Base-by-base conservation (phyloP, 1,140 invertebrate genomes). In the Tigriopus japonicus region DNA sequence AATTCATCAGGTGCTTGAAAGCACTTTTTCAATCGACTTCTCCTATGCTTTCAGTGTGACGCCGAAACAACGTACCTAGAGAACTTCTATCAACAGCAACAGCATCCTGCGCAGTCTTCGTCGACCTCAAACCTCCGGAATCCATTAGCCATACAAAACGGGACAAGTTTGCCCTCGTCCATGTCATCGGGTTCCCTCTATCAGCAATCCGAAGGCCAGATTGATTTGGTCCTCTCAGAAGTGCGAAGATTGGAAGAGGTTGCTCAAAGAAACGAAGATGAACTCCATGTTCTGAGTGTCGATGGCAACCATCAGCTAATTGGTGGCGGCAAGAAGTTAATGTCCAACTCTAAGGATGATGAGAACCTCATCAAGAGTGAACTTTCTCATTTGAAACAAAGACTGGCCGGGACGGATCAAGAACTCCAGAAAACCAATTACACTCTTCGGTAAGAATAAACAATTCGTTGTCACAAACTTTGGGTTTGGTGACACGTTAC, bases 401-500 rank as follows among this genome's bases (percentile, higher is more conserved):
- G 55, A 42, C 41, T 58, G 17, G 55, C 41, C 15, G 55, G 55
- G 10, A 42, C 55, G n/a, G 55, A 58, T 58, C 55, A 58, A 58
- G 55, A 58, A 41, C 55, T 58, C 10, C 55, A 58, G 21, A 58
- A 58, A 42, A 58, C 55, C 12, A 58, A 58, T 58, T 15, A 23
- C 13, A 58, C 55, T 23, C 40, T 58, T 6, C 49, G 53, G 45
- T 49, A 6, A 49, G n/a, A 3, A 6, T 49, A 6, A 15, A 49
- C 12, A 12, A 21, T 6, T n/a, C 28, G 3, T 35, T 35, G 28
- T 35, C 3, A 9, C 28, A 35, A 35, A n/a, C n/a, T n/a, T n/a
- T n/a, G n/a, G n/a, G n/a, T n/a, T n/a, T n/a, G n/a, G n/a, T n/a
- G n/a, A n/a, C n/a, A n/a, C n/a, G n/a, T n/a, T n/a, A n/a, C n/a